Percentiles rank a stretch among this genome's conserved stretches.
Evolutionary conservation across 2,797 vertebrate species (phyloP).

Genomic region (Epinephelus malabaricus): DNA sequence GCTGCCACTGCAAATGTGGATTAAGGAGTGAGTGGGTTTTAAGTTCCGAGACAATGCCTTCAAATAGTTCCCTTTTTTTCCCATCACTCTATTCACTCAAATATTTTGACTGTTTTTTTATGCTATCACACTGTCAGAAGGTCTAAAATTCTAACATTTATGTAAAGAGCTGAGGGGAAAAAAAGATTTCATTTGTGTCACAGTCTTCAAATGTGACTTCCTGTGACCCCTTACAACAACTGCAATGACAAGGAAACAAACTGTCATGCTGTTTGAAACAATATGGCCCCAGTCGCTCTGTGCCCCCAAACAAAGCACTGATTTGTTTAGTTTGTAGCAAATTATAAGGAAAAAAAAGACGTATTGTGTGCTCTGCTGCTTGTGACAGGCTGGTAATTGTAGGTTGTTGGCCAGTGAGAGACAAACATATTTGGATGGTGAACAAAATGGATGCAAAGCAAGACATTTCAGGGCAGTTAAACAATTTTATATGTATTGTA

Average conservation of each 20-base stretch:
- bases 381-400: slow-evolving; percentile 63
- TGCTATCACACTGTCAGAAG: slow-evolving; percentile 50
- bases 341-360: slow-evolving; percentile 20
- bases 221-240: slow-evolving; percentile 38
- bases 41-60: slow-evolving; percentile 65
- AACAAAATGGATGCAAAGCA: slow-evolving; percentile 21
- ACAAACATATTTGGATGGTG: slow-evolving; percentile 36
- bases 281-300: slow-evolving; percentile 24
- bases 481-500: neutral
- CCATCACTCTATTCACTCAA: neutral
- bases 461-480: neutral
- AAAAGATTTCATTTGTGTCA: slow-evolving; percentile 49
- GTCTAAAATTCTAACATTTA: slow-evolving; percentile 27
- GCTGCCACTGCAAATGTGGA: slow-evolving; percentile 72
- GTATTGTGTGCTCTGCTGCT: slow-evolving; percentile 50
- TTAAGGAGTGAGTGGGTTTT: slow-evolving; percentile 61
- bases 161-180: neutral
- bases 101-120: slow-evolving; percentile 43
- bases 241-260: slow-evolving; percentile 46
- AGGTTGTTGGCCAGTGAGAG: slow-evolving; percentile 50
- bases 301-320: slow-evolving; percentile 50
- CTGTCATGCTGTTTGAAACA: slow-evolving; percentile 48
- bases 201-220: slow-evolving; percentile 43
- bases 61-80: slow-evolving; percentile 26
- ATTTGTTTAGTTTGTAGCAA: slow-evolving; percentile 52